Evolutionary conservation across 1,140 invertebrate species (phyloP).

Genomic region (Gonatopus flavifemur): DNA sequence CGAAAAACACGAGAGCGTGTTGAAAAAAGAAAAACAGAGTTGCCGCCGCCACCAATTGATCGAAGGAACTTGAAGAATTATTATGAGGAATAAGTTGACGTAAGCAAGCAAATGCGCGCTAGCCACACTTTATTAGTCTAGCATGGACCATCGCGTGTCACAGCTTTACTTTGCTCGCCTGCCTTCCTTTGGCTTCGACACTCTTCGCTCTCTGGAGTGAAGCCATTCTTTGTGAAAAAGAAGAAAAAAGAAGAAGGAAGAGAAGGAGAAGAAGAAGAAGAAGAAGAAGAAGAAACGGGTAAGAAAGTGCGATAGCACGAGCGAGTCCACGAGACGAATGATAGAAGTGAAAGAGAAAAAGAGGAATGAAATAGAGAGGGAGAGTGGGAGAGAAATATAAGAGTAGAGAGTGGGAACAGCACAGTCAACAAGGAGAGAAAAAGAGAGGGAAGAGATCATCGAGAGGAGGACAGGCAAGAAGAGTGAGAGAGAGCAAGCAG

Average conservation of each 20-base stretch:
- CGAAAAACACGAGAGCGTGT: background rate
- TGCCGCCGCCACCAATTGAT: too few species aligned
- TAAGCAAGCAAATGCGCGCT: slow-evolving; percentile 47
- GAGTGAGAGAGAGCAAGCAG: slow-evolving; percentile 21
- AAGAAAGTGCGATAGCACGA: slow-evolving; percentile 1
- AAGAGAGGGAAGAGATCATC: slow-evolving; percentile 12
- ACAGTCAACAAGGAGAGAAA: background rate
- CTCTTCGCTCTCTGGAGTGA: slow-evolving; percentile 16
- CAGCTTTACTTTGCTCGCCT: slow-evolving; percentile 37
- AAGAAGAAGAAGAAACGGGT: slow-evolving; percentile 2
- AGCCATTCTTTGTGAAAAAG: slow-evolving; percentile 10
- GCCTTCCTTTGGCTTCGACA: slow-evolving; percentile 2
- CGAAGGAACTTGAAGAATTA: too few species aligned
- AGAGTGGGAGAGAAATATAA: background rate
- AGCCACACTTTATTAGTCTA: slow-evolving; percentile 55
- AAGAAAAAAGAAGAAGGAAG: slow-evolving; percentile 7
- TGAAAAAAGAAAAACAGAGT: slow-evolving; percentile 1
- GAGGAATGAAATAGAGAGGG: slow-evolving; percentile 7
- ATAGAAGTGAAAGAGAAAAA: background rate
- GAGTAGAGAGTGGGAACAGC: background rate
- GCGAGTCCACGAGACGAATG: too few species aligned
- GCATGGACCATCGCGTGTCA: slow-evolving; percentile 54
- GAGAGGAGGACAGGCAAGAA: slow-evolving; percentile 2
- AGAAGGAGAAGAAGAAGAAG: background rate
- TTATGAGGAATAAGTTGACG: too few species aligned